These are phyloP conservation scores for Balaenoptera acutorostrata DNA, from an alignment of 2,113 vertebrate species.

Conservation along the genomic window DNA sequence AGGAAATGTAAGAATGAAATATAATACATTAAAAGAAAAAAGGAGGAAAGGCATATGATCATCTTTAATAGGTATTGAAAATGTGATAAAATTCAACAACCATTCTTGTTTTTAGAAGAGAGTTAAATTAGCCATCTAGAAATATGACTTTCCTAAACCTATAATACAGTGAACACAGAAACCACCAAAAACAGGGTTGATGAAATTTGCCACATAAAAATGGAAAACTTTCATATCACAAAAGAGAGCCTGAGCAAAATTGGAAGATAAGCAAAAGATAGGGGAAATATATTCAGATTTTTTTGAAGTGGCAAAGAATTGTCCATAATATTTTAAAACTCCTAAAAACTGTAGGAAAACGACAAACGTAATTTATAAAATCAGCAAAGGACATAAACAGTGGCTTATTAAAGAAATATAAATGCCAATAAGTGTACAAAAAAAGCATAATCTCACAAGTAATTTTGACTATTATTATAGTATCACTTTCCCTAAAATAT, in stretches of 20 bases:
- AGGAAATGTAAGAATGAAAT: not conserved
- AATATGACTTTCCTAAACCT: not conserved
- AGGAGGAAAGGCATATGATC: not conserved
- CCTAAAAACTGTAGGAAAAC: not conserved
- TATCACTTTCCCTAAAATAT: not conserved
- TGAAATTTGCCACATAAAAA: not conserved
- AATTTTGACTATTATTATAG: not conserved
- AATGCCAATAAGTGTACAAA: not conserved
- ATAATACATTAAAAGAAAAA: not conserved
- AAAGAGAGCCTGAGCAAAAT: not conserved
- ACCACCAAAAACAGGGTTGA: not conserved
- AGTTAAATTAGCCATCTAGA: not conserved
- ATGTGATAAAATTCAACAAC: not conserved
- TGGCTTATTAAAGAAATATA: not conserved
- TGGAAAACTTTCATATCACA: not conserved
- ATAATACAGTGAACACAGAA: not conserved
- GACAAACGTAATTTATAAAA: not conserved
- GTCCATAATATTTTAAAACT: not conserved
- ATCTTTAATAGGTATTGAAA: not conserved
- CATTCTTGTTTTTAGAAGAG: constrained; percentile 10
- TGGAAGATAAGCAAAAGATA: not conserved
- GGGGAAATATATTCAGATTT: not conserved
- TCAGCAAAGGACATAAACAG: not conserved
- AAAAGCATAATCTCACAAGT: not conserved
- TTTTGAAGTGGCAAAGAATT: not conserved